Evolutionary conservation across 2,888 invertebrate species (phyloP), one percentile per base, ranked within the genome.

Genomic region (Sisyra nigra): DNA sequence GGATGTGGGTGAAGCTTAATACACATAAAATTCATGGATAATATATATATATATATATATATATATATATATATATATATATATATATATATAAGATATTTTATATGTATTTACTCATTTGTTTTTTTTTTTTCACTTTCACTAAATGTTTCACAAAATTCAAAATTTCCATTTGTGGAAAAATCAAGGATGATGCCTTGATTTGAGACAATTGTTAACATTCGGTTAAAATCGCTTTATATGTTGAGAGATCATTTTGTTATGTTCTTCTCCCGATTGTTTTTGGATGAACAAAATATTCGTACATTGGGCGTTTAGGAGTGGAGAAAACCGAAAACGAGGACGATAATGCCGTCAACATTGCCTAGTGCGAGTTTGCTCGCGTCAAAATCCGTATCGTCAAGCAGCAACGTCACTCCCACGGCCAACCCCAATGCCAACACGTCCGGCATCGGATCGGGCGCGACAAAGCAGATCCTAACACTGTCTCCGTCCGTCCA

Each of bases 261-360:
- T 35, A 13, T 35, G 17, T 35, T 35, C 11, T 35, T 35, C 9
- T 34, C 11, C 19, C 19, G 17, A 19, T 17, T 37, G 17, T 37
- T 37, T 37, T 37, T 37, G 19, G 19, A 3, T 9, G 9, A 9
- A 19, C 17, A 24, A 24, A 24, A 24, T 7, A 24, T 5, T 24
- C 24, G 24, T 24, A 7, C 5, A 7, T 24, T 24, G 24, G 24
- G 24, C 24, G 7, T 24, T 24, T 67, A 80, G 80, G 80, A 78
- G 55, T 80, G 80, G 80, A 78, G 80, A 68, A 80, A 80, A 67
- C 79, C 80, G 60, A 80, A 80, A 66, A 76, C 76, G 54, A 75
- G 80, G 59, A 80, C 79, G 57, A 75, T 80, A 66, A 74, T 80
- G 77, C 79, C 80, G 55, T 58, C 67, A 60, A 61, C 67, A 59